Evolutionary conservation across 92 coral and sea anemone species (phyloP), one percentile per base, ranked within the genome.

Genomic region (Siderastrea radians): DNA sequence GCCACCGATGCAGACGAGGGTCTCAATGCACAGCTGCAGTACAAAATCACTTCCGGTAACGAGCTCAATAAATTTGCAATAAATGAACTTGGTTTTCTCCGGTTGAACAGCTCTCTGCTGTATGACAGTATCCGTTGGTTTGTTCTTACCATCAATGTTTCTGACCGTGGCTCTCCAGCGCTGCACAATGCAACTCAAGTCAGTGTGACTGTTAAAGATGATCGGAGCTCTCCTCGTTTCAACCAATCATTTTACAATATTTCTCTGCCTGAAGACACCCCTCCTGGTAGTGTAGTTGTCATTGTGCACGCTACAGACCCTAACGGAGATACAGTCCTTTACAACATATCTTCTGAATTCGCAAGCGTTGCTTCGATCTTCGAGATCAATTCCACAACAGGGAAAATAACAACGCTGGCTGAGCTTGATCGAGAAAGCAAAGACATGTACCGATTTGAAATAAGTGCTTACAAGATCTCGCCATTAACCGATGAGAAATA

Each of bases 1-100:
- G 93, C 93, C 45, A 78, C 93, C 43, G 93, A 90, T 72, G 62
- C 71, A 4, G 93, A 90, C 50, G 70, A 68, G 53, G 90, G 90
- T 14, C 77, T 38, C 54, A 85, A 90, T 60, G 88, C 90, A 49
- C 77, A 72, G 62, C 83, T 90, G 49, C 75, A 63, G 49, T 90
- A 58, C 82, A 75, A 65, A 62, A 69, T 90, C 44, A 72, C 77
- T 51, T 67, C 66, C 72, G 90, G 93, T 45, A 79, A 90, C 70
- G 74, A 50, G 71, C 51, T 50, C 13, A 53, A 72, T 16, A 63
- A 57, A 48, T 90, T 90, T 52, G 48, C 64, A 14, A 79, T 90
- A 44, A 48, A 85, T 38, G 74, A 63, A 26, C 49, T 49, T 13
- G 93, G 93, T 48, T 38, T 62, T n/a, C n/a, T 90, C 50, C 93